Base-by-base conservation (phyloP, 1,140 invertebrate genomes). In the Colletes latitarsis region DNA sequence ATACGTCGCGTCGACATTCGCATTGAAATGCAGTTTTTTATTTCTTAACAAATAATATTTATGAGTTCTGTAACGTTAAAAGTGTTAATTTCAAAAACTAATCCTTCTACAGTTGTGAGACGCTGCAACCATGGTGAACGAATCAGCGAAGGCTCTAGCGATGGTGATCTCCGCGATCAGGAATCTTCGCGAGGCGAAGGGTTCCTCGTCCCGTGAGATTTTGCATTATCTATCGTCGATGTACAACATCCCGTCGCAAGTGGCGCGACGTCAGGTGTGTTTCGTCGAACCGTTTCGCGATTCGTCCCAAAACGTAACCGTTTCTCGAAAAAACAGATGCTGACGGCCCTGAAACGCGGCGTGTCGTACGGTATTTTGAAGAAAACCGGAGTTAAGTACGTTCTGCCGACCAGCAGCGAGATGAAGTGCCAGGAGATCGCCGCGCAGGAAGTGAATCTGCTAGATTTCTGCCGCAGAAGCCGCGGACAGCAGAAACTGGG, bases 151-250 rank as follows among this genome's bases (percentile, higher is more conserved):
- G 55, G 72, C 81, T 8, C 71, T 90, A 8, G 46, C 43, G 19
- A 70, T 88, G 49, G 78, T 89, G 10, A 63, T 91, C 6, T 66
- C 85, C 6, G 86, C 89, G 2, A 89, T 91, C 9, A 90, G 84
- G 53, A 87, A 88, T n/a, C 74, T 91, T 46, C 74, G 83, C 3
- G 79, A 90, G 49, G 14, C 68, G 15, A 85, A 78, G 68, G 90
- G 90, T 5, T 89, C 87, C 5, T 89, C 84, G 4, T 82, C 86
- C 4, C 64, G 52, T 14, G 89, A 89, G 57, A 91, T 90, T 30
- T 68, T 88, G 49, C 82, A 81, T 66, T 91, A 90, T 46, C 75
- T 91, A 8, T 77, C 88, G 0, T 82, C 78, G 0, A 53, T 83
- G n/a, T 82, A 86, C 9, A 53, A 89, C 10, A 30, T 89, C 0